Base-by-base conservation (phyloP, 2,888 invertebrate species). In the Alitta virens region DNA sequence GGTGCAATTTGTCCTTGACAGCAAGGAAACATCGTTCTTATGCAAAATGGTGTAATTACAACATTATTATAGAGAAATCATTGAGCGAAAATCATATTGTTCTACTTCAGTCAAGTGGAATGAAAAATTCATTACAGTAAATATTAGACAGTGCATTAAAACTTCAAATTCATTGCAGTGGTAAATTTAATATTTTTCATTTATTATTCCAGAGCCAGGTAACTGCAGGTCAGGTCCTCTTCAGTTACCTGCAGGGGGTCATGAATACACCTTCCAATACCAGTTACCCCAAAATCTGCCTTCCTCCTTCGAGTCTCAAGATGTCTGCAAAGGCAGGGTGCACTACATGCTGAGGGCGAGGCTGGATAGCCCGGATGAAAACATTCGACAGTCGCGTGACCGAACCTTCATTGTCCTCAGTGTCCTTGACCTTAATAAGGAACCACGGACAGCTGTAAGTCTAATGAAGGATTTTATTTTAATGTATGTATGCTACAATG, bases 391-490 rank as follows among this genome's bases (percentile, higher is more conserved):
- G 38, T 52, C 59, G 12, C 43, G 58, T 1, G 70, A 71, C 54
- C 56, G 56, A 43, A 51, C 59, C 27, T 61, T 71, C 58, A 63
- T 71, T 21, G 64, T 71, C 23, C 62, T 71, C 14, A 64, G 65
- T 25, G 38, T 51, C 2, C 63, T 71, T n/a, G 71, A 71, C 51
- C 64, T 71, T n/a, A 71, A 71, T 56, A 62, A 60, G 38, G 64
- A 64, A 16, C 56, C 40, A 16, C 21, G 56, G 18, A 52, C 57
- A 9, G 43, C 59, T 55, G 68, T 68, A 23, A 49, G 63, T 60
- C 26, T n/a, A n/a, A n/a, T n/a, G n/a, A n/a, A n/a, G n/a, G n/a
- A n/a, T n/a, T n/a, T n/a, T n/a, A n/a, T n/a, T n/a, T n/a, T n/a
- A n/a, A n/a, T n/a, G n/a, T n/a, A n/a, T n/a, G n/a, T n/a, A n/a